Conservation (phyloP, 1,140 invertebrate genomes). For the Chymomyza costata region DNA sequence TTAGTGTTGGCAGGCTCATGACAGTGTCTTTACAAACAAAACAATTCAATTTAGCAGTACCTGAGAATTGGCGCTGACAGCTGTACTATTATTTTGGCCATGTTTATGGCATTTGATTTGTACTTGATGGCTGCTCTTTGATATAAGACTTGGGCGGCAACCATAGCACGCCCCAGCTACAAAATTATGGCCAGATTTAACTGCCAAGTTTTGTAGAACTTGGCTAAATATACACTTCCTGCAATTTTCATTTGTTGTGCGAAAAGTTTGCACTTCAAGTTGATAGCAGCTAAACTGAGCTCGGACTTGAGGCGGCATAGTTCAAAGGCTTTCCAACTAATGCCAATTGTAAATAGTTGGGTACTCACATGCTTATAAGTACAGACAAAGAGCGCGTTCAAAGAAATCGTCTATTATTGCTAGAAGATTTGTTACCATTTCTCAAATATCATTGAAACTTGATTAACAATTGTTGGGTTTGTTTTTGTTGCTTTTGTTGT, state of each 20-base stretch:
- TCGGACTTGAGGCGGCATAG: conserved; percentile 35
- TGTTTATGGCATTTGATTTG: no score
- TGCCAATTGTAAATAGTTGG: no score
- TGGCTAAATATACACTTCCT: conserved; percentile 25
- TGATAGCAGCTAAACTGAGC: conserved; percentile 11
- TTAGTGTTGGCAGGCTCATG: no score
- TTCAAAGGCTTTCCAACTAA: conserved; percentile 34
- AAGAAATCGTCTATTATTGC: no score
- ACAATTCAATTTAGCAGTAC: no score
- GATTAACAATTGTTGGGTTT: conserved; percentile 71
- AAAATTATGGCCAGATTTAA: neutral
- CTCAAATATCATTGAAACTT: conserved; percentile 41
- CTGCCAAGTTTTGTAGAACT: neutral
- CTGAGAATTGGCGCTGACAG: no score
- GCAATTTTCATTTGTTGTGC: conserved; percentile 34
- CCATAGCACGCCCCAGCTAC: neutral
- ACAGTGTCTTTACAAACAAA: no score
- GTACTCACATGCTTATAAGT: no score
- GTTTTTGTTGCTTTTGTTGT: no score
- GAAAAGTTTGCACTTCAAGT: conserved; percentile 13
- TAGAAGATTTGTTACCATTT: neutral
- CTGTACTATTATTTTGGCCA: no score
- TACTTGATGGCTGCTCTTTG: no score
- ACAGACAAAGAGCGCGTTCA: no score
- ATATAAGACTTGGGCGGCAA: neutral